Base-by-base conservation (phyloP, 2,113 vertebrate species). In the Chrysochloris asiatica region DNA sequence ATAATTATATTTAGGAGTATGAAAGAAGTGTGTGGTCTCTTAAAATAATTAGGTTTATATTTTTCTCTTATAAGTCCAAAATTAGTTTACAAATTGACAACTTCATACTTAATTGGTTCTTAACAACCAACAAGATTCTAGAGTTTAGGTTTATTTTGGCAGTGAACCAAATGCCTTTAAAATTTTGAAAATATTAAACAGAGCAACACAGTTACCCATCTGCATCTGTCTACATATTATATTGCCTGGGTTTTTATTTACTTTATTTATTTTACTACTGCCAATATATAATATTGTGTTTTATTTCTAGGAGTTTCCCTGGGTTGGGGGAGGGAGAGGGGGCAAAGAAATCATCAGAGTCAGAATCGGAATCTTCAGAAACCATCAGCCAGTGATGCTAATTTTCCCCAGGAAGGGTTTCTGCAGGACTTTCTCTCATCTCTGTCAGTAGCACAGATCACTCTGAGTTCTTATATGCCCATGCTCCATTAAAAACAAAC, bases 1-100 rank as follows among this genome's bases (percentile, higher is more conserved):
- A 93, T 75, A 92, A 82, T 92, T 86, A 65, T 81, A 94, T 71
- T 95, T 85, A 89, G 30, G 38, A 83, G 5, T 88, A 13, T 83
- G 33, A 94, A 47, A 92, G 54, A 89, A 91, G 28, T 30, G 67
- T 87, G 33, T 89, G 84, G 26, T 47, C 16, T 78, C 63, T 92
- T 92, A 91, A 95, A 95, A 92, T 95, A 95, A 94, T 83, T 96
- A 79, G 16, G 69, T 69, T 94, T 94, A 73, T 75, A 21, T 95
- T 96, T 81, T 79, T 89, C 30, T 88, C 19, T 78, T 88, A 59
- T 81, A 90, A 84, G 12, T 89, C 61, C 88, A 93, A 95, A 92
- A 83, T 94, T 94, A 92, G 61, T 83, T 94, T 93, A 92, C 22
- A 93, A 91, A 95, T 91, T 84, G 78, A 79, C 50, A 96, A 76